A percentile compares a stretch with the other conserved stretches of the same genome.
phyloP scores from a whole-genome alignment of 2,113 vertebrate genomes.

The Steatornis caripensis region DNA sequence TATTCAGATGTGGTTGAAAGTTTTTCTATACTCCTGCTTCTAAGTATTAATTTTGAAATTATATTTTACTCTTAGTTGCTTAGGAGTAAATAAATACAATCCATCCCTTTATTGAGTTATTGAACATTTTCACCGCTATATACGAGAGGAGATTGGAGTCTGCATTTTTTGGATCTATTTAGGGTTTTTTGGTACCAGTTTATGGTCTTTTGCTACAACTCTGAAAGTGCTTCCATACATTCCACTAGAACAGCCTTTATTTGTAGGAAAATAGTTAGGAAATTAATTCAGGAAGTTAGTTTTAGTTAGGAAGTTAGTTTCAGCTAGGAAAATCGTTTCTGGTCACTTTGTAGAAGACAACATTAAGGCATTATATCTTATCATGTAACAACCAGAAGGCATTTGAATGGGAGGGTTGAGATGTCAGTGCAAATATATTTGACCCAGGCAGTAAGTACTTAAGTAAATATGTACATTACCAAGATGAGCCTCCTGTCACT shows the following conservation, averaged over 20 bases:
- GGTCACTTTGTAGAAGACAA: neutral
- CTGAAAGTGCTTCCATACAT: neutral
- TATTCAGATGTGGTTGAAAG: neutral
- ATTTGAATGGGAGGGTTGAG: neutral
- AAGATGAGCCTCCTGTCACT: neutral
- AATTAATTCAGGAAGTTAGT: neutral
- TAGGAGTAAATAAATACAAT: neutral
- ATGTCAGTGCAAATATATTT: neutral
- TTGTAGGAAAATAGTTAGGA: neutral
- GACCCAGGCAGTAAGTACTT: neutral
- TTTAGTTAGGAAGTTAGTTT: neutral
- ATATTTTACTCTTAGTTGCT: neutral
- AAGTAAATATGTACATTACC: neutral
- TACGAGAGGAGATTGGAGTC: neutral
- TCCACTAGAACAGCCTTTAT: neutral
- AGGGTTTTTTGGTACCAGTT: neutral
- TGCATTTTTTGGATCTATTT: neutral
- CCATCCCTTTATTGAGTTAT: neutral
- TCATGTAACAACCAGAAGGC: neutral
- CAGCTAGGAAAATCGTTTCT: neutral
- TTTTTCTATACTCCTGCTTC: neutral
- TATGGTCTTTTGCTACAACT: neutral
- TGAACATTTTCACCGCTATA: neutral
- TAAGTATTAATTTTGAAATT: neutral
- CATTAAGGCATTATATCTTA: neutral